Conservation (phyloP, 2,888 invertebrate genomes). For the Dusona sp. region DNA sequence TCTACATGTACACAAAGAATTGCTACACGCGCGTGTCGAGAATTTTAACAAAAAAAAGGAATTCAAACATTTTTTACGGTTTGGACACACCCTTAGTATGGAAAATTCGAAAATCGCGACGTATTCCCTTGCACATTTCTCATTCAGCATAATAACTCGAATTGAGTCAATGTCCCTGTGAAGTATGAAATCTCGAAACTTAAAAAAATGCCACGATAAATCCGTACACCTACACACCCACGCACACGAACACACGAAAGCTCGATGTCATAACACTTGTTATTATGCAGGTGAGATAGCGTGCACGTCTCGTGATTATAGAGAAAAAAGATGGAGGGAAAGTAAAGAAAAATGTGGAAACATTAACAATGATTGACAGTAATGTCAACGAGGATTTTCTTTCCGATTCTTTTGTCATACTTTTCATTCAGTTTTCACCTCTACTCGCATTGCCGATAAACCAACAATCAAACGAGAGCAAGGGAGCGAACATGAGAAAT, state of each 20-base stretch:
- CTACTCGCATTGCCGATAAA: not conserved
- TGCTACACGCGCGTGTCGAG: not conserved
- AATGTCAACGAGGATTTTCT: not conserved
- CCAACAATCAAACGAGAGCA: conserved; percentile 17
- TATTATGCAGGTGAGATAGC: conserved; percentile 20
- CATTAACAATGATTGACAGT: not conserved
- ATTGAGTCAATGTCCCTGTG: not conserved
- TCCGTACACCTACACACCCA: not conserved
- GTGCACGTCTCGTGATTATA: conserved; percentile 10
- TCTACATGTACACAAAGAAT: not conserved
- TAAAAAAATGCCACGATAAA: not conserved
- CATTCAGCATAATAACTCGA: not conserved
- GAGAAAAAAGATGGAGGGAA: conserved; percentile 22
- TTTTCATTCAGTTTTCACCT: conserved; percentile 25
- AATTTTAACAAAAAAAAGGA: not conserved
- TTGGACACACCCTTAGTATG: not conserved
- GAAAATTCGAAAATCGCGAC: not conserved
- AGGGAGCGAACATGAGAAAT: conserved; percentile 23
- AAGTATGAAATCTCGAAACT: not conserved
- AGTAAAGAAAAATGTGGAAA: conserved; percentile 15
- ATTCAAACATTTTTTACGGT: not conserved
- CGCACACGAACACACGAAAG: not conserved
- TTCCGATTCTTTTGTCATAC: not conserved
- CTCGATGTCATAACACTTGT: conserved; percentile 18
- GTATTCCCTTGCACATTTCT: not conserved